Evolutionary conservation across 2,888 invertebrate genomes (phyloP), one percentile per base, ranked within the genome.

Genomic region (Euspilapteryx auroguttella): DNA sequence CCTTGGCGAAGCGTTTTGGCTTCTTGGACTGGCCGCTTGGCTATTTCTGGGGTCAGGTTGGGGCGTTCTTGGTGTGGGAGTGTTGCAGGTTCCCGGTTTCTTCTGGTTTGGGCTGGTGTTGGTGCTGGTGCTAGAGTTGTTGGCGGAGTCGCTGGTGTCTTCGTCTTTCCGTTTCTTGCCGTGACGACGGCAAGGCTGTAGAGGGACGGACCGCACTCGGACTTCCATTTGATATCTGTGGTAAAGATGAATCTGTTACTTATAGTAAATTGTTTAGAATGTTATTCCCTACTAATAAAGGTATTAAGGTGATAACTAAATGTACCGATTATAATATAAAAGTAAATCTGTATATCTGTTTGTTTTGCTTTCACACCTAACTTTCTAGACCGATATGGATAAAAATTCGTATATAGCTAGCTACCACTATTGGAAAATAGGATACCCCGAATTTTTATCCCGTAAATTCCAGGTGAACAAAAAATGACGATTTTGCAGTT

Each of bases 201-300:
- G 64, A 1, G 94, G 94, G 7, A 88, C 88, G 2, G 89, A 86
- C 30, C 94, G 79, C 13, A 93, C 86, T 38, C 93, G 81, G 12
- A 93, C 89, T 63, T 91, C 89, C 69, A 91, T 87, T 24, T 92
- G 87, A 57, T 85, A 95, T 62, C 90, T 91, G 50, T 28, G 75
- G 59, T 52, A 25, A 30, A 24, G 20, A 7, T 20, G 20, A 7
- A 7, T 20, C 5, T n/a, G n/a, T n/a, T n/a, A n/a, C n/a, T n/a
- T n/a, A n/a, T n/a, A n/a, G n/a, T n/a, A n/a, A n/a, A n/a, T n/a
- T n/a, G n/a, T n/a, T n/a, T n/a, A n/a, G n/a, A n/a, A n/a, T n/a
- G n/a, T n/a, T n/a, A n/a, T n/a, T n/a, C n/a, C n/a, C n/a, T n/a
- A n/a, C n/a, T n/a, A n/a, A n/a, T n/a, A n/a, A n/a, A n/a, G n/a